Conservation (phyloP, 2,888 invertebrate genomes). For the Parnassius orleans region DNA sequence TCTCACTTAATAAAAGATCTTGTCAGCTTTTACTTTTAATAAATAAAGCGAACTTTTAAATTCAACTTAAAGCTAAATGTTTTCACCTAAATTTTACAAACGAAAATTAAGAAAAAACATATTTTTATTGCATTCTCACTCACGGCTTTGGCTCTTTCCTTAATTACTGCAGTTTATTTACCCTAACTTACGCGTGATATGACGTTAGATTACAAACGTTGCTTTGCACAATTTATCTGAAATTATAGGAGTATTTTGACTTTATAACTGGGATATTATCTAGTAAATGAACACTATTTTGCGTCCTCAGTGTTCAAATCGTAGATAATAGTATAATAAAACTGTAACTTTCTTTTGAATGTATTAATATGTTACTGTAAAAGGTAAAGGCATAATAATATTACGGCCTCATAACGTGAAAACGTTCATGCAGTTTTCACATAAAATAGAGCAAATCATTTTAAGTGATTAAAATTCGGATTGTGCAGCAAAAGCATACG, state of each 20-base stretch:
- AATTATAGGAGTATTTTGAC: neutral
- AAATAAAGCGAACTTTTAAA: constrained; percentile 24
- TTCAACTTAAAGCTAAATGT: constrained; percentile 23
- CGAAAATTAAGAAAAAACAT: constrained; percentile 30
- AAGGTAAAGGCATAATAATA: too few species aligned
- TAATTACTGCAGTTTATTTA: too few species aligned
- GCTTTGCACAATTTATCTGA: too few species aligned
- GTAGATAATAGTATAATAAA: constrained; percentile 46
- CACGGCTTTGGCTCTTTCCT: constrained; percentile 30
- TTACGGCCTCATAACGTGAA: too few species aligned
- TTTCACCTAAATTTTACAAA: constrained; percentile 20
- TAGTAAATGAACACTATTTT: constrained; percentile 33
- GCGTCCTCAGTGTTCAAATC: constrained; percentile 64
- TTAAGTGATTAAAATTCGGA: too few species aligned
- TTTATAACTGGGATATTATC: constrained; percentile 7
- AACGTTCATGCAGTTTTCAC: too few species aligned
- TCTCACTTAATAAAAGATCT: neutral
- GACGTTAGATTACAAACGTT: too few species aligned
- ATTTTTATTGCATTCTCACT: constrained; percentile 59
- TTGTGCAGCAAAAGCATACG: too few species aligned
- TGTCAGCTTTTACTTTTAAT: constrained; percentile 13
- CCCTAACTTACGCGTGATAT: too few species aligned
- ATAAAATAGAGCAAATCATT: too few species aligned
- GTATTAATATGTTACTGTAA: too few species aligned
- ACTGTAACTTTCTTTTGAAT: too few species aligned